Evolutionary conservation across 1,140 invertebrate species (phyloP), one percentile per base, ranked within the genome.

Genomic region (Macrocentrus cingulum): DNA sequence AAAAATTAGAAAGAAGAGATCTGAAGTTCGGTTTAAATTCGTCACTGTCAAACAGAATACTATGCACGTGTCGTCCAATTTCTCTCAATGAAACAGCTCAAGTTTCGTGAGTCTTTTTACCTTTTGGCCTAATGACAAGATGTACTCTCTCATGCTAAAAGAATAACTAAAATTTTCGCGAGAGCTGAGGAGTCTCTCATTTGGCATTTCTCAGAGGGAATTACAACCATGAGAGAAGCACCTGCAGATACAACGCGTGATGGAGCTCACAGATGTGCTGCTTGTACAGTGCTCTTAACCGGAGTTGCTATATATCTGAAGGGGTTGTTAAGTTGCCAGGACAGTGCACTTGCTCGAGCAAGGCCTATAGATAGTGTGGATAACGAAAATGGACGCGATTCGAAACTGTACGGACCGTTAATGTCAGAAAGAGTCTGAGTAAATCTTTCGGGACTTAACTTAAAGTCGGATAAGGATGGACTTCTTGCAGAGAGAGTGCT

Each of bases 401-500:
- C 49, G 56, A 58, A 58, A 58, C 22, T 51, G 22, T 23, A 44
- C 8, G 39, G 46, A 58, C 51, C 56, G 39, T 58, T 58, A 58
- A 58, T 50, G 56, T 58, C 56, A 52, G 6, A 54, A 51, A 58
- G 56, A 34, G 48, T 45, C 23, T 18, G 39, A 29, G 48, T 58
- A 58, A 58, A 58, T 58, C 56, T 58, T 51, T 51, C 34, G 25
- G 37, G 48, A 51, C 46, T 51, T 51, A 19, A 32, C 32, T 41
- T n/a, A 58, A 58, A 58, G 56, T 58, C 39, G 56, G 56, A 58
- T 58, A 58, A 58, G 37, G 51, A 54, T 54, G 25, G 48, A 58
- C 37, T 51, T 51, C 18, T 51, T 51, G 2, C 9, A 20, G 37
- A 19, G 37, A 49, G 37, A 51, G 48, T 51, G 48, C 37, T 49